Conservation (phyloP, 2,113 vertebrate species). For the Archilochus colubris region DNA sequence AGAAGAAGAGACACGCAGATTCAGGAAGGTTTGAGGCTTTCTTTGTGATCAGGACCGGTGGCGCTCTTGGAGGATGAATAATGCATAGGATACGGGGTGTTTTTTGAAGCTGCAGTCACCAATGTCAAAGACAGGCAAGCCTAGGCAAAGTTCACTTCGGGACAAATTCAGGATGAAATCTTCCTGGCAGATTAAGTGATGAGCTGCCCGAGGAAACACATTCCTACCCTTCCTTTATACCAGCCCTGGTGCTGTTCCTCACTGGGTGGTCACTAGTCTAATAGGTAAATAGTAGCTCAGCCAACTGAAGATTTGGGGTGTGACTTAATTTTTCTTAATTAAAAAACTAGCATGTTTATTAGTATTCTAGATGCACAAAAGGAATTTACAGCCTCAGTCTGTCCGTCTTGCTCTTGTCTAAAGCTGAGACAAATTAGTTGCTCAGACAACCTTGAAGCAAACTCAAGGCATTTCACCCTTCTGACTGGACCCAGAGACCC, state of each 20-base stretch:
- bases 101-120: background rate
- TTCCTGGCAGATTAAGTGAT: background rate
- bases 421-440: background rate
- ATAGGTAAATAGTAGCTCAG: background rate
- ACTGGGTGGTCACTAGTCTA: background rate
- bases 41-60: accelerated
- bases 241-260: background rate
- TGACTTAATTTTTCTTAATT: background rate
- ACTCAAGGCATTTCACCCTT: background rate
- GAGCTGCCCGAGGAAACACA: background rate
- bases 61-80: background rate
- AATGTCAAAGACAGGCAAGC: background rate
- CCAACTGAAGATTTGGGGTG: background rate
- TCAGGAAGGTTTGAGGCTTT: background rate
- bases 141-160: accelerated
- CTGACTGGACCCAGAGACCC: background rate
- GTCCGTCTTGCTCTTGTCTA: background rate
- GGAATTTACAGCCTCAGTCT: background rate
- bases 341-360: background rate
- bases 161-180: background rate
- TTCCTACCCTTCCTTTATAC: background rate
- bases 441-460: background rate
- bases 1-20: accelerated
- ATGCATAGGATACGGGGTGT: accelerated
- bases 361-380: background rate